A percentile compares a stretch with the other conserved stretches of the same genome.
These are phyloP conservation scores for Euphydryas editha DNA, from an alignment of 2,888 invertebrate species.

Conservation along the genomic window DNA sequence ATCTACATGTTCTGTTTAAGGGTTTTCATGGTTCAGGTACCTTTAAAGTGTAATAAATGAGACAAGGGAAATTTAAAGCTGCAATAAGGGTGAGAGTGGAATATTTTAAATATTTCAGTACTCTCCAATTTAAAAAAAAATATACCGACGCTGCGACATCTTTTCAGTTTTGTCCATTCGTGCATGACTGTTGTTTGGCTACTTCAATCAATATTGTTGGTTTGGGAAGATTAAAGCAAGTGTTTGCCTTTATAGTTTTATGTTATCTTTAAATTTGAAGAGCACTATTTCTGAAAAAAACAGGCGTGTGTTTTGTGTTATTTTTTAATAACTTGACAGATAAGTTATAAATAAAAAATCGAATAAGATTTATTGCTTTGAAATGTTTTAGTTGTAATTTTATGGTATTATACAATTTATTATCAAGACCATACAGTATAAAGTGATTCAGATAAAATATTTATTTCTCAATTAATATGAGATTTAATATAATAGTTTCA, in stretches of 20 bases:
- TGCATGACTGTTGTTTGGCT: background rate
- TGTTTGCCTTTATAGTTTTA: too few species aligned
- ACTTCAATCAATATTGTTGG: background rate
- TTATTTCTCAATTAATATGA: too few species aligned
- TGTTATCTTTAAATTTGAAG: too few species aligned
- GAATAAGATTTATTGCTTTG: too few species aligned
- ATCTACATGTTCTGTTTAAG: background rate
- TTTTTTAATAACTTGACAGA: too few species aligned
- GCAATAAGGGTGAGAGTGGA: background rate
- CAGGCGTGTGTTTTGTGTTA: too few species aligned
- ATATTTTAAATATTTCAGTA: background rate
- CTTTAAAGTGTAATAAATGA: conserved; percentile 18
- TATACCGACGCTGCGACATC: background rate
- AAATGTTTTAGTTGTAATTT: too few species aligned
- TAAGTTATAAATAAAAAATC: too few species aligned
- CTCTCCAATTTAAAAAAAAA: background rate
- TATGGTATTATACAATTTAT: too few species aligned
- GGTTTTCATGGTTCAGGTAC: conserved; percentile 10
- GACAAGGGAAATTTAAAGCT: conserved; percentile 16
- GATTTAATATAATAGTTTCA: background rate
- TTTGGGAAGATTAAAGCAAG: background rate
- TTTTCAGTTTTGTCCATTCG: background rate
- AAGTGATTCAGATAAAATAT: too few species aligned
- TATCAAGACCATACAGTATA: too few species aligned
- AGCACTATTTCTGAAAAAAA: too few species aligned